A percentile compares a stretch with the other conserved stretches of the same genome.
These are phyloP conservation scores for Tachuris rubrigastra DNA, from an alignment of 2,113 vertebrate genomes.

Conservation along the genomic window DNA sequence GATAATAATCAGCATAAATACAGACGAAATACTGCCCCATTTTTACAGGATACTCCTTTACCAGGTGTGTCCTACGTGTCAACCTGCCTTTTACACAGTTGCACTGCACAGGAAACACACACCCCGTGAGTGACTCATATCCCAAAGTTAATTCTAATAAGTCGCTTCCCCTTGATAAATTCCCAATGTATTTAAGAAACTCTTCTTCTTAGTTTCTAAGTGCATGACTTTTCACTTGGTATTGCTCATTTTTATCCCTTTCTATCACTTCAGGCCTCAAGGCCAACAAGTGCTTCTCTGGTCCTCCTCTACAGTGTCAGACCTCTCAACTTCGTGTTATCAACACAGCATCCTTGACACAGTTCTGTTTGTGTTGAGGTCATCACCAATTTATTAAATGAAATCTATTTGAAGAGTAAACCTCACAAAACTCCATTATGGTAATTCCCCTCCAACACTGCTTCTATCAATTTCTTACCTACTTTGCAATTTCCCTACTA, in stretches of 20 bases:
- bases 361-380: neutral
- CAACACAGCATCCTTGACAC: neutral
- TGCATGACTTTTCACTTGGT: neutral
- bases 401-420: neutral
- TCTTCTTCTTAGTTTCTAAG: neutral
- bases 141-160: neutral
- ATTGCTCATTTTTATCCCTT: neutral
- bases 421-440: neutral
- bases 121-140: neutral
- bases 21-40: neutral
- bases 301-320: neutral
- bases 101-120: neutral
- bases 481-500: neutral
- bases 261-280: neutral
- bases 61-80: neutral
- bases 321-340: neutral
- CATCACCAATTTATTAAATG: neutral
- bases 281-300: neutral
- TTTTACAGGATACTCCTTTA: neutral
- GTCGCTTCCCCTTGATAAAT: neutral
- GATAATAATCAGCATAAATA: neutral
- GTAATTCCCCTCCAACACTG: neutral
- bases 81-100: neutral
- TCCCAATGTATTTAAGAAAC: neutral
- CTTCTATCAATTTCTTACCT: neutral